A percentile compares a stretch with the other conserved stretches of the same genome.
phyloP scores from a whole-genome alignment of 2,797 vertebrate species.

The Morelia viridis region DNA sequence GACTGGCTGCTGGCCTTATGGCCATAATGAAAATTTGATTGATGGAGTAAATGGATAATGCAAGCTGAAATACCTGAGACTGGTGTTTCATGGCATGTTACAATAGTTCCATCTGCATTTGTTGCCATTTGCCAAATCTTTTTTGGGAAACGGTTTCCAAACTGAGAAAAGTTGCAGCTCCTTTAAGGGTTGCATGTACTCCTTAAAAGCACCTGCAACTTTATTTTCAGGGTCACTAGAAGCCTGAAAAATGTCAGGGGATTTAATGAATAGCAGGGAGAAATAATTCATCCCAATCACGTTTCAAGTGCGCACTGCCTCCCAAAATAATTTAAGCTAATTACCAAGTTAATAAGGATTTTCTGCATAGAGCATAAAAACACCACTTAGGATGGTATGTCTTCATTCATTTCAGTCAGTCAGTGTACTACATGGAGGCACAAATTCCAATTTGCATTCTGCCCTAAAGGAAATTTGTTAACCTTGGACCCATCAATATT shows the following conservation, averaged over 20 bases:
- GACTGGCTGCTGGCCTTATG: background rate
- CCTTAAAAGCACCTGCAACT: background rate
- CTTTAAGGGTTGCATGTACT: background rate
- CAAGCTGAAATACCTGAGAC: constrained; percentile 70
- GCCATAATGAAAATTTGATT: background rate
- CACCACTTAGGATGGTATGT: background rate
- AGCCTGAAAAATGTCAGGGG: background rate
- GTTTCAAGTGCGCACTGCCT: background rate
- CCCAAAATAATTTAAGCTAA: constrained; percentile 53
- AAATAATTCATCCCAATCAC: background rate
- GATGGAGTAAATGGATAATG: constrained; percentile 61
- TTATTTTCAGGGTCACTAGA: background rate
- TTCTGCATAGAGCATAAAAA: constrained; percentile 16
- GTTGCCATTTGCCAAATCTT: constrained; percentile 54
- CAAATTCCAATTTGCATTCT: background rate
- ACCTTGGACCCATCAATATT: background rate
- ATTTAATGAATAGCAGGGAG: background rate
- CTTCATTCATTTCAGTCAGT: background rate
- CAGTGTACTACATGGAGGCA: background rate
- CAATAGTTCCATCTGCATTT: constrained; percentile 60
- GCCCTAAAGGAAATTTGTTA: too few species aligned
- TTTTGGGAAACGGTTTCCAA: constrained; percentile 66
- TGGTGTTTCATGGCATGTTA: constrained; percentile 70
- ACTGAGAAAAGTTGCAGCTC: constrained; percentile 20
- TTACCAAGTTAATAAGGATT: constrained; percentile 55